Evolutionary conservation across 2,797 vertebrate genomes (phyloP).

Genomic region (Gobionotothen gibberifrons): DNA sequence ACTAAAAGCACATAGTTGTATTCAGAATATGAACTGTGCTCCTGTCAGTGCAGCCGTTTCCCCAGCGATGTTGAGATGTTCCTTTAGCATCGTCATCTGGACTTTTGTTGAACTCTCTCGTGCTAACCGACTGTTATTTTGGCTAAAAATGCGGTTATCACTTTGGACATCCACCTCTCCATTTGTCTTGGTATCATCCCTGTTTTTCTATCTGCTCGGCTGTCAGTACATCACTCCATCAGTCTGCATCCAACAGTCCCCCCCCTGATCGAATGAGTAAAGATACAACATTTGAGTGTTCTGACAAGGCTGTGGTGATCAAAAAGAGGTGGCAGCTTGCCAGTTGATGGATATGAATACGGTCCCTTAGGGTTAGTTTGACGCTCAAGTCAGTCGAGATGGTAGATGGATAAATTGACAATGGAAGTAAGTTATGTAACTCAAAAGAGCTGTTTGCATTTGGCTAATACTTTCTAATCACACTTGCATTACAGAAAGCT

Average conservation of each 20-base stretch:
- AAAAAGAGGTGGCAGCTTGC: constrained; percentile 32
- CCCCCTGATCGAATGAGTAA: constrained; percentile 34
- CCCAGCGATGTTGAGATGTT: neutral
- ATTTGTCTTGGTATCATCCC: neutral
- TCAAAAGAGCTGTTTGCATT: neutral
- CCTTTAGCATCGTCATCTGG: constrained; percentile 1
- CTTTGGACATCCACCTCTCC: neutral
- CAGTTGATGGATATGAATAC: constrained; percentile 33
- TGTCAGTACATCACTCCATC: constrained; percentile 12
- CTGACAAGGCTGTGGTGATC: constrained; percentile 44
- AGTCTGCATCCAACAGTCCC: constrained; percentile 17
- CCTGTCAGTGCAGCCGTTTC: constrained; percentile 10
- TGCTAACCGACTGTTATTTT: neutral
- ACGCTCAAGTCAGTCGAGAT: constrained; percentile 11
- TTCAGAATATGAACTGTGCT: constrained; percentile 9
- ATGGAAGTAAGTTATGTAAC: constrained; percentile 5
- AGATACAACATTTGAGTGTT: constrained; percentile 16
- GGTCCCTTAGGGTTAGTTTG: constrained; percentile 25
- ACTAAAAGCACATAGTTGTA: constrained; percentile 23
- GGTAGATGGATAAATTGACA: neutral
- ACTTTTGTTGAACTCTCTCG: constrained; percentile 2
- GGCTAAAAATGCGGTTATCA: neutral
- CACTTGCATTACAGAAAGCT: neutral
- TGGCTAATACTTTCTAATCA: neutral
- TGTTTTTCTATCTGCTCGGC: constrained; percentile 6